Evolutionary conservation across 2,113 vertebrate genomes (phyloP).

Genomic region (Tretioscincus oriximinensis): DNA sequence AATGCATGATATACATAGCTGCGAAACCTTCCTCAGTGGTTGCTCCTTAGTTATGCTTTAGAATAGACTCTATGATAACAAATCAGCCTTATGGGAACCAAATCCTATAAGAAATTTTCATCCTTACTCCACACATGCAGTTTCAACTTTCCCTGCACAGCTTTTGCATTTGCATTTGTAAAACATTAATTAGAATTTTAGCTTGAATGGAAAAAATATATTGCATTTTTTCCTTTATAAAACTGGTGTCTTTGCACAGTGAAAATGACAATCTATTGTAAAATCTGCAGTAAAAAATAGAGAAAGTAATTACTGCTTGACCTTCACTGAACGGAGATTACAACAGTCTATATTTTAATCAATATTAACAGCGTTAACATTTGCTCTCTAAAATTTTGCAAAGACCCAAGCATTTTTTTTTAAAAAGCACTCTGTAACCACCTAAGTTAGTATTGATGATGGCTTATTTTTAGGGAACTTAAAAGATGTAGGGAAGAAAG

Average conservation of each 20-base stretch:
- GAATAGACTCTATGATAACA: no score
- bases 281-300: constrained; percentile 8
- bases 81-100: no score
- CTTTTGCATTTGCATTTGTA: background rate
- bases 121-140: background rate
- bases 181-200: background rate
- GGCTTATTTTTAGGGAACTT: constrained; percentile 69
- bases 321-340: constrained; percentile 42
- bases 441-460: constrained; percentile 58
- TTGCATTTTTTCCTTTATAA: background rate
- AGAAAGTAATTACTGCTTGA: constrained; percentile 30
- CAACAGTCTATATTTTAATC: constrained; percentile 56
- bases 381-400: constrained; percentile 47
- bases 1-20: no score
- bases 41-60: no score
- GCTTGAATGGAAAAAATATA: background rate
- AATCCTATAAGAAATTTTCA: no score
- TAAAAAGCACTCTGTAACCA: constrained; percentile 46
- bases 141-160: background rate
- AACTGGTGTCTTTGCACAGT: background rate
- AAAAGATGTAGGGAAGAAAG: constrained; percentile 52
- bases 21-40: no score
- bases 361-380: constrained; percentile 53
- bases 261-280: constrained; percentile 25
- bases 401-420: constrained; percentile 45